Evolutionary conservation across 2,888 invertebrate genomes (phyloP).

Genomic region (Hydriomena furcata): DNA sequence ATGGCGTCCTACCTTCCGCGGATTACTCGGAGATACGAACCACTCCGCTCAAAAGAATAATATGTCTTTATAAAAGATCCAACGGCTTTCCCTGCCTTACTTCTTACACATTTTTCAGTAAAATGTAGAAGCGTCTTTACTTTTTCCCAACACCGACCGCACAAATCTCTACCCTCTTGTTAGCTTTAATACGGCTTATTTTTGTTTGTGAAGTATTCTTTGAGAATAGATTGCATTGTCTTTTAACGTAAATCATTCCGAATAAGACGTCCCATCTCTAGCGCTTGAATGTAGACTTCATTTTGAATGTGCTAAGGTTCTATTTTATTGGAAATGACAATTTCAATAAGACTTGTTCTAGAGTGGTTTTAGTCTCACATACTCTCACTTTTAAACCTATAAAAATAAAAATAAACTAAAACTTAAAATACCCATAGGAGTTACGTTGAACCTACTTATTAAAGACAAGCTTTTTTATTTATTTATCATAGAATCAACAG

Average conservation of each 20-base stretch:
- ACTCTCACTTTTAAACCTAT: neutral
- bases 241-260: constrained; percentile 71
- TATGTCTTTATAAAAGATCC: constrained; percentile 81
- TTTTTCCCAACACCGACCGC: constrained; percentile 37
- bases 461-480: too few relatives aligned
- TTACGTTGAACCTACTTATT: too few relatives aligned
- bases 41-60: constrained; percentile 79
- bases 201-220: constrained; percentile 34
- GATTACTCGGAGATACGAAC: constrained; percentile 73
- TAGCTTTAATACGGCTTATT: constrained; percentile 28
- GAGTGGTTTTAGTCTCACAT: constrained; percentile 51
- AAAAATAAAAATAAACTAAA: neutral
- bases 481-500: too few relatives aligned
- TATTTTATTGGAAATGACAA: constrained; percentile 1
- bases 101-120: constrained; percentile 78
- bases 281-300: constrained; percentile 46
- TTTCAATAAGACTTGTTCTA: neutral
- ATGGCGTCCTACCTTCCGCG: constrained; percentile 70
- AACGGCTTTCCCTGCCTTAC: constrained; percentile 76
- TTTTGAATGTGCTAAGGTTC: constrained; percentile 27
- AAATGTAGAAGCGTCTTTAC: constrained; percentile 75
- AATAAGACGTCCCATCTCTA: constrained; percentile 55
- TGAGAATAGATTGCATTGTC: constrained; percentile 79
- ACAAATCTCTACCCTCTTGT: constrained; percentile 44
- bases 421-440: too few relatives aligned